Evolutionary conservation across 2,888 invertebrate genomes (phyloP).

Genomic region (Branchipolynoe longqiensis): DNA sequence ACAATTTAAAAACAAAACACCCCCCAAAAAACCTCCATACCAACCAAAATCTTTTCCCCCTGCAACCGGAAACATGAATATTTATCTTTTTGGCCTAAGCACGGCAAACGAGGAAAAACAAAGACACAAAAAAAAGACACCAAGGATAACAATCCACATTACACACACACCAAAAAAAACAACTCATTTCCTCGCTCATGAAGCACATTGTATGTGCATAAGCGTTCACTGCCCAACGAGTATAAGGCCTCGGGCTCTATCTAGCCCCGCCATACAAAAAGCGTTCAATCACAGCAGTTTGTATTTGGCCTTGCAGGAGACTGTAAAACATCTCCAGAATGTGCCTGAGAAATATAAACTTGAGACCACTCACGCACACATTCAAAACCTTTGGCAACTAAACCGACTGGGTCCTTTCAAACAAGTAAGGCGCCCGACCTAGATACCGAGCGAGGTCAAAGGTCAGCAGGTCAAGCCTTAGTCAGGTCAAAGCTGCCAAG

Average conservation of each 20-base stretch:
- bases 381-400: slow-evolving; percentile 19
- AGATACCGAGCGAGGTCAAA: too few relatives aligned
- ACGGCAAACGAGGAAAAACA: background rate
- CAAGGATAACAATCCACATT: background rate
- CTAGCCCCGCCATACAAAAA: too few relatives aligned
- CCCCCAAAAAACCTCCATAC: too few relatives aligned
- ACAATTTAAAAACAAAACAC: too few relatives aligned
- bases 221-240: too few relatives aligned
- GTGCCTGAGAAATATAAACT: background rate
- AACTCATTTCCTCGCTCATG: background rate
- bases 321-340: slow-evolving; percentile 5
- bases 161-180: background rate
- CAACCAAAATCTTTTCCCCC: too few relatives aligned
- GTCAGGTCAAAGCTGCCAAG: too few relatives aligned
- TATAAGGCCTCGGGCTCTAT: too few relatives aligned
- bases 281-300: background rate
- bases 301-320: slow-evolving; percentile 32
- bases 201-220: background rate
- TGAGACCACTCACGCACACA: background rate
- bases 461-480: too few relatives aligned
- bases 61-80: too few relatives aligned
- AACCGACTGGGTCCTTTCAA: background rate
- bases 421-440: too few relatives aligned
- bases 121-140: background rate
- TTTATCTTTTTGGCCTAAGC: too few relatives aligned